Evolutionary conservation across 2,113 vertebrate genomes (phyloP).

Genomic region (Leptosomus discolor): DNA sequence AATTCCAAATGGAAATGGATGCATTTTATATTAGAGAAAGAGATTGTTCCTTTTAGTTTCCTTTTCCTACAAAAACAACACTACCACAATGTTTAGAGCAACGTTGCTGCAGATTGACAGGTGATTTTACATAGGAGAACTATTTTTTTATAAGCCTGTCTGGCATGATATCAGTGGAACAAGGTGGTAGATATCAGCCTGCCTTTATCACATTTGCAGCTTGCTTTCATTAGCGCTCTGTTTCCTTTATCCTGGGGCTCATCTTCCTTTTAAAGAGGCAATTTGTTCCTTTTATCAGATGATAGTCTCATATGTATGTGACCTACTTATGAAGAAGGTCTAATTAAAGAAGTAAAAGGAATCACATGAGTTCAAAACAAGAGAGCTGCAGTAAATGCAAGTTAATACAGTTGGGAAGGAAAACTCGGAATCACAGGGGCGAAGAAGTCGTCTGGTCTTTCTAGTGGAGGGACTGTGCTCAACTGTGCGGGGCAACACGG

Average conservation of each 20-base stretch:
- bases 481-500: background rate
- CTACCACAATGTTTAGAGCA: background rate
- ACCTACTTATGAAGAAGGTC: background rate
- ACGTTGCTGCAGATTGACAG: background rate
- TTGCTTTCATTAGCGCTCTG: background rate
- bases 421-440: background rate
- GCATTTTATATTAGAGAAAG: background rate
- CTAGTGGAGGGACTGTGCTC: background rate
- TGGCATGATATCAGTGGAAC: background rate
- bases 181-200: background rate
- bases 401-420: background rate
- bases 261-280: background rate
- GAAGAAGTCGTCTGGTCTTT: background rate
- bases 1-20: background rate
- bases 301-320: background rate
- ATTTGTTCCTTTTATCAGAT: background rate
- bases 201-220: background rate
- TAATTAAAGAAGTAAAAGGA: background rate
- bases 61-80: background rate
- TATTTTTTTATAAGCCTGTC: background rate
- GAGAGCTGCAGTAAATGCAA: background rate
- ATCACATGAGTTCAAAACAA: background rate
- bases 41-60: background rate
- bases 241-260: background rate
- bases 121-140: background rate